Conservation (phyloP, 2,113 vertebrate species). For the Raphicerus campestris region DNA sequence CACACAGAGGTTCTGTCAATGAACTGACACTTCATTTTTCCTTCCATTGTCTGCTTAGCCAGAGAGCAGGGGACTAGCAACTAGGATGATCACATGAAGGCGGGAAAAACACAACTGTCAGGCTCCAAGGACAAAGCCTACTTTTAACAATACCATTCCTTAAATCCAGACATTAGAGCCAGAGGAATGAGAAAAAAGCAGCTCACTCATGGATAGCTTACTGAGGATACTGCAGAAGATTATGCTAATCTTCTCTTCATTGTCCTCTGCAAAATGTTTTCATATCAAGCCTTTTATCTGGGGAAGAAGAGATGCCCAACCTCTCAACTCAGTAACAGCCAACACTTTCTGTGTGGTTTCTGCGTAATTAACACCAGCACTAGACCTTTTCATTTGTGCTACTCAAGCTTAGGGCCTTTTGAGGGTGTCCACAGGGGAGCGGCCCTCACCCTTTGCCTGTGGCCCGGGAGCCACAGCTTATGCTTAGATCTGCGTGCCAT, state of each 20-base stretch:
- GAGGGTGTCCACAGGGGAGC: constrained; percentile 96
- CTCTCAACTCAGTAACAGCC: constrained; percentile 98
- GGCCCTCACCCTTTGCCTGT: constrained; percentile 91
- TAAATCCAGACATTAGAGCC: constrained; percentile 91
- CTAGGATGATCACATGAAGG: constrained; percentile 96
- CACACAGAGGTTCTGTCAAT: constrained; percentile 89
- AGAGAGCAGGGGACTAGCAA: constrained; percentile 87
- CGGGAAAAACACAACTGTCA: constrained; percentile 95
- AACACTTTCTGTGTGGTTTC: constrained; percentile 99
- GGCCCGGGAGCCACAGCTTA: constrained; percentile 88
- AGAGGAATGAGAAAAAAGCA: constrained; percentile 86
- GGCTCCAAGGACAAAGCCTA: constrained; percentile 90
- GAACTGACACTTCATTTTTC: constrained; percentile 89
- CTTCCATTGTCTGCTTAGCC: constrained; percentile 89
- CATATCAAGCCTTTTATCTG: constrained; percentile 99
- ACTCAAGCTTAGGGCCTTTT: constrained; percentile 99
- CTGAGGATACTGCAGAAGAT: constrained; percentile 98
- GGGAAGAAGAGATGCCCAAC: constrained; percentile 98
- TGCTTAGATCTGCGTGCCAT: constrained; percentile 92
- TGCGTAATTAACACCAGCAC: constrained; percentile 99
- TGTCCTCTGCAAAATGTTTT: constrained; percentile 99
- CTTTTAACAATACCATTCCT: constrained; percentile 90
- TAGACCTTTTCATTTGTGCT: constrained; percentile 98
- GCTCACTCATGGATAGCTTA: constrained; percentile 97
- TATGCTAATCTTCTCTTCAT: constrained; percentile 98